Evolutionary conservation across 2,113 vertebrate species (phyloP).

Genomic region (Percopsis transmontana): DNA sequence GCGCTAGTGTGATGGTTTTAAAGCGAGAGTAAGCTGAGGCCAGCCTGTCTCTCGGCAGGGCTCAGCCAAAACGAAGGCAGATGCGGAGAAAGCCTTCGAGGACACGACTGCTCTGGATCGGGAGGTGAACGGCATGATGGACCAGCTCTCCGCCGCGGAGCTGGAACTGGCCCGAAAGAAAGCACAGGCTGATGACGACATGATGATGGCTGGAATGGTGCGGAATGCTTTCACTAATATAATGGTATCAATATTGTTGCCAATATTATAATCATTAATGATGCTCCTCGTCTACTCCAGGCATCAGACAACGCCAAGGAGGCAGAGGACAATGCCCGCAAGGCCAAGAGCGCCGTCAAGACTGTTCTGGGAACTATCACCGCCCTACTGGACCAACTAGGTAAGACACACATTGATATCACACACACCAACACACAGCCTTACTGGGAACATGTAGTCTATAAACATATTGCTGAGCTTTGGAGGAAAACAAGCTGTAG

Average conservation of each 20-base stretch:
- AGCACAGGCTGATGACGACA: constrained; percentile 85
- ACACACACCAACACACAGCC: background rate
- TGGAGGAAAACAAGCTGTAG: too few relatives aligned
- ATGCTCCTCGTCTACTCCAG: constrained; percentile 62
- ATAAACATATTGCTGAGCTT: too few relatives aligned
- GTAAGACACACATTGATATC: constrained; percentile 64
- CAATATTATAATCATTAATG: too few relatives aligned
- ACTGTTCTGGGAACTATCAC: constrained; percentile 85
- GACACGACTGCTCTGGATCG: constrained; percentile 84
- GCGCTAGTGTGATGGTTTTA: too few relatives aligned
- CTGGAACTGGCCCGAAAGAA: constrained; percentile 85
- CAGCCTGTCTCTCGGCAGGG: constrained; percentile 71
- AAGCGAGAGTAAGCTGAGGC: too few relatives aligned
- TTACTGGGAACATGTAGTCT: background rate
- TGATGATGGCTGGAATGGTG: constrained; percentile 96
- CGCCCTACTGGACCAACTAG: constrained; percentile 85
- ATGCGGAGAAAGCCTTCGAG: constrained; percentile 87
- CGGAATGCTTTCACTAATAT: constrained; percentile 3
- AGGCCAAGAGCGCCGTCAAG: constrained; percentile 90
- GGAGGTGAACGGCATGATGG: constrained; percentile 86
- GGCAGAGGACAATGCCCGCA: constrained; percentile 92
- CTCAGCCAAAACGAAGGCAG: constrained; percentile 84
- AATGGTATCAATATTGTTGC: background rate
- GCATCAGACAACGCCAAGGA: constrained; percentile 90
- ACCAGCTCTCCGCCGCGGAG: constrained; percentile 85